Evolutionary conservation across 2,888 invertebrate species (phyloP), one percentile per base, ranked within the genome.

Genomic region (Orthonychiurus folsomi): DNA sequence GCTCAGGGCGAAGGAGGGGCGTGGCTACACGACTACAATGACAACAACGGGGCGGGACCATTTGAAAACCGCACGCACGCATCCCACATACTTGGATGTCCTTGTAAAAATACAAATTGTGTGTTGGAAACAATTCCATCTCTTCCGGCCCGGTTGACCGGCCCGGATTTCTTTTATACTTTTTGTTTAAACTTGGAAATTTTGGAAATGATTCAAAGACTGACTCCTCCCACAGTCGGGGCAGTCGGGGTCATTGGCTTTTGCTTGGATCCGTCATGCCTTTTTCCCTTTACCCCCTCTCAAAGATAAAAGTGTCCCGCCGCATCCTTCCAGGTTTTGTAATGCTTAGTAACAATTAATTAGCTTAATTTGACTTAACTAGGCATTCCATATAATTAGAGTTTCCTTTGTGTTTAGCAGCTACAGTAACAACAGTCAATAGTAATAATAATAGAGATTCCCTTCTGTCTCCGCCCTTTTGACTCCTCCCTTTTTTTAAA

Each of bases 101-200:
- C 37, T 37, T 37, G 37, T 37, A 37, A 37, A 37, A 37, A 37
- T 37, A 37, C 37, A 37, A 37, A 37, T 37, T 37, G 37, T 37
- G 15, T 5, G 5, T 37, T 37, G 37, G 37, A 37, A 37, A 37
- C 37, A 37, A n/a, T n/a, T n/a, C 15, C 37, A 37, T 37, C 15
- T 37, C 15, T 37, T 37, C 15, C 37, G 37, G 5, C 15, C 15
- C 37, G n/a, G n/a, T n/a, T n/a, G n/a, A n/a, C n/a, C n/a, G n/a
- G n/a, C n/a, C n/a, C n/a, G n/a, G n/a, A n/a, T n/a, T 37, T 37
- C 37, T 37, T 37, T 37, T 37, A n/a, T 37, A 37, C 5, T 37
- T 37, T 9, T 37, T 37, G 5, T 37, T 37, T 9, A 37, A 37
- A 37, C 37, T 37, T 37, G 37, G 37, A 37, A 37, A 37, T 37